A percentile compares a stretch with the other conserved stretches of the same genome.
phyloP scores from a whole-genome alignment of 1,140 invertebrate species.

The Gryon sp. region DNA sequence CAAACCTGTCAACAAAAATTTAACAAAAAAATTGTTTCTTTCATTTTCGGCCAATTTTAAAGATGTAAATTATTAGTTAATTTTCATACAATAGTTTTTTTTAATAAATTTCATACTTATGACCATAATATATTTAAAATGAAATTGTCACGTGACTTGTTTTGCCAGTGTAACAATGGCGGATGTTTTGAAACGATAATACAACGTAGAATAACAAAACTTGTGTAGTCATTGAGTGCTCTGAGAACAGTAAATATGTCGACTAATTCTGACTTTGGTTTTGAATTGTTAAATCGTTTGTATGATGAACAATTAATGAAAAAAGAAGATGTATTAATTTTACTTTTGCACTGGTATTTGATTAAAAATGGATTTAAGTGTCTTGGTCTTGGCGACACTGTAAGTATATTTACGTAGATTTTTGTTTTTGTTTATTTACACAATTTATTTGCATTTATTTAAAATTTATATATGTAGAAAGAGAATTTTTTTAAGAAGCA shows the following conservation, averaged over 20 bases:
- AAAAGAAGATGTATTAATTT: conserved; percentile 85
- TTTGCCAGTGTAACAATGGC: conserved; percentile 40
- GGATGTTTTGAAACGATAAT: conserved; percentile 39
- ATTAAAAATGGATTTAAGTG: conserved; percentile 86
- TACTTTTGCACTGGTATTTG: conserved; percentile 86
- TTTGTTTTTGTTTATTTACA: too few species aligned
- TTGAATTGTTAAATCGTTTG: conserved; percentile 85
- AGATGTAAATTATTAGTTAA: too few species aligned
- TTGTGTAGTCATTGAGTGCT: conserved; percentile 12
- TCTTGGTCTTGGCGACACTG: conserved; percentile 86
- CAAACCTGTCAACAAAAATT: too few species aligned
- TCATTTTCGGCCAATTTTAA: too few species aligned
- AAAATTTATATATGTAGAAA: too few species aligned
- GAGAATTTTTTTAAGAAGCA: too few species aligned
- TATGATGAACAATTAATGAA: conserved; percentile 82
- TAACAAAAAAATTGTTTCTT: too few species aligned
- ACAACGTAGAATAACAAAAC: conserved; percentile 10
- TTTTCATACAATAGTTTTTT: too few species aligned
- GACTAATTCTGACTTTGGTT: conserved; percentile 81
- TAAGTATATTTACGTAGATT: conserved; percentile 75
- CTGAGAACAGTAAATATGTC: conserved; percentile 63
- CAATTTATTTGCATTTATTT: too few species aligned
- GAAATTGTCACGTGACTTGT: conserved; percentile 3
- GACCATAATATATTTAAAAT: too few species aligned
- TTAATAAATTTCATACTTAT: too few species aligned